Conservation (phyloP, 2,113 vertebrate species). For the Nestor notabilis region DNA sequence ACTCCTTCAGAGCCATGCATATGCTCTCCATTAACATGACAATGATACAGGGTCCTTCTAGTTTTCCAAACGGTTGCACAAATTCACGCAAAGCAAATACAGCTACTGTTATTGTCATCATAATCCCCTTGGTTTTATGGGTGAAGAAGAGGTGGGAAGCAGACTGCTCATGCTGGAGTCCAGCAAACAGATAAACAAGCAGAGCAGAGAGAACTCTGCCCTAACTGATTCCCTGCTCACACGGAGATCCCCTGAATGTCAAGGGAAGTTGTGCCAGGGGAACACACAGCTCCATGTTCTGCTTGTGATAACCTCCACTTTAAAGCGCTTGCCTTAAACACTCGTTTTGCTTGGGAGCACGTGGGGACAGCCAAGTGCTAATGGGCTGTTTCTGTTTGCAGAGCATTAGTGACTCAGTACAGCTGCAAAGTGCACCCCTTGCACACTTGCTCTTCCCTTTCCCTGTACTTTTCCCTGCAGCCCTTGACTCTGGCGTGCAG, state of each 20-base stretch:
- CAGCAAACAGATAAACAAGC: not conserved
- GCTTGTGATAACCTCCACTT: constrained; percentile 21
- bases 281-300: constrained; percentile 8
- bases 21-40: not conserved
- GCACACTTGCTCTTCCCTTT: not conserved
- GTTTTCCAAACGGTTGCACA: not conserved
- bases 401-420: not conserved
- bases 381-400: not conserved
- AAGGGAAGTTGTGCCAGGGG: not conserved
- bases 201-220: not conserved
- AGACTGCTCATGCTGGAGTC: not conserved
- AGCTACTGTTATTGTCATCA: not conserved
- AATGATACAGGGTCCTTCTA: not conserved
- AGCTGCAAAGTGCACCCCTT: not conserved
- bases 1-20: constrained; percentile 2
- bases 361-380: not conserved
- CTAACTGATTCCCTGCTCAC: not conserved
- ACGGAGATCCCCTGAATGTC: not conserved
- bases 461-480: constrained; percentile 16
- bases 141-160: constrained; percentile 6
- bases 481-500: not conserved
- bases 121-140: not conserved
- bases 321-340: not conserved
- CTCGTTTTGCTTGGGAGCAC: not conserved
- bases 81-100: constrained; percentile 11